phyloP scores from a whole-genome alignment of 2,113 vertebrate genomes.

The Polyodon spathula region DNA sequence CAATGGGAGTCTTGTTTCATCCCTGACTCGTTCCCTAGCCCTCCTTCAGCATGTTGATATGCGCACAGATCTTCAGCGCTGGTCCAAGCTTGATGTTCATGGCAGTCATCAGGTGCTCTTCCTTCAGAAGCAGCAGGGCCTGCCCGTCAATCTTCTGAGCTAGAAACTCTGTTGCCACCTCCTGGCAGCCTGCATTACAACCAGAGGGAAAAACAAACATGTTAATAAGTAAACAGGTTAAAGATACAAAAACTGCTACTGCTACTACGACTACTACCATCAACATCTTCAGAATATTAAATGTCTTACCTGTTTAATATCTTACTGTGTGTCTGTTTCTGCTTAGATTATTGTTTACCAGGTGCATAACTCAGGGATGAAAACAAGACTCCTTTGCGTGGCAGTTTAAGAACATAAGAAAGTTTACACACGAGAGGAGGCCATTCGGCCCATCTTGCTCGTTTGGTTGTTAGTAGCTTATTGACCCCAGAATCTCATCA shows the following conservation, averaged over 20 bases:
- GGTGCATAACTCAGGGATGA: too few species aligned
- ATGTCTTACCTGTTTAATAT: too few species aligned
- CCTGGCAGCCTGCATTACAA: constrained; percentile 75
- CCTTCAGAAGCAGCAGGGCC: constrained; percentile 84
- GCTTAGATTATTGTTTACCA: too few species aligned
- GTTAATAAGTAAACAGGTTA: neutral
- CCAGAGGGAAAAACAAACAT: neutral
- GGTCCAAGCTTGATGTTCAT: constrained; percentile 98
- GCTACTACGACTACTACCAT: neutral
- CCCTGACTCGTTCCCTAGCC: constrained; percentile 43
- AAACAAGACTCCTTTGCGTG: too few species aligned
- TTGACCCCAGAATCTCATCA: too few species aligned
- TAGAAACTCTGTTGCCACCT: constrained; percentile 86
- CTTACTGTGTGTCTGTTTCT: too few species aligned
- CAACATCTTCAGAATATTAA: neutral
- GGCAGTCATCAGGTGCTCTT: constrained; percentile 96
- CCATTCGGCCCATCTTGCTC: too few species aligned
- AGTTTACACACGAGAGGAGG: too few species aligned
- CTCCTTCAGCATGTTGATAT: constrained; percentile 91
- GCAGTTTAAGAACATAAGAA: too few species aligned
- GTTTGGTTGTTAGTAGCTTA: too few species aligned
- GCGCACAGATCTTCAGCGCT: constrained; percentile 96
- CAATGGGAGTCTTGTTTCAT: too few species aligned
- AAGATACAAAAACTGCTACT: neutral
- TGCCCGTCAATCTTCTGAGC: constrained; percentile 97